Percentiles rank a stretch among this genome's conserved stretches.
Conservation (phyloP, 2,888 invertebrate species). For the Chymomyza amoena region DNA sequence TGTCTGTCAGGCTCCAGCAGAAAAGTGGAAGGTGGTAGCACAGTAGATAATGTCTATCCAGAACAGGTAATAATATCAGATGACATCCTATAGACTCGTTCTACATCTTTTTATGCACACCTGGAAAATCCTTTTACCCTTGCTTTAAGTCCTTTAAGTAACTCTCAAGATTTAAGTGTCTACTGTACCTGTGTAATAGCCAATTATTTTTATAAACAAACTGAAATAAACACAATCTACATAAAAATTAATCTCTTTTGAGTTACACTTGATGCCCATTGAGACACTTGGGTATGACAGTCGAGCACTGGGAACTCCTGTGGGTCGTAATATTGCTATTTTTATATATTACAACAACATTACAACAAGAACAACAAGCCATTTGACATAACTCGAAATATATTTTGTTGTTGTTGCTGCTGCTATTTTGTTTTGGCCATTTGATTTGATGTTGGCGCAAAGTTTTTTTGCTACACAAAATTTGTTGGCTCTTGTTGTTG, state of each 20-base stretch:
- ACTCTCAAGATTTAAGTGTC: neutral
- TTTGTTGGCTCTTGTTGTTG: constrained; percentile 41
- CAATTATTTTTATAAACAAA: neutral
- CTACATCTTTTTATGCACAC: too few species aligned
- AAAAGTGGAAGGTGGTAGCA: too few species aligned
- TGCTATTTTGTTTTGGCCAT: constrained; percentile 9
- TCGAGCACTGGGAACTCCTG: neutral
- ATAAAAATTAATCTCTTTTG: neutral
- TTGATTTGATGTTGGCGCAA: constrained; percentile 22
- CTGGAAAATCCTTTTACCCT: too few species aligned
- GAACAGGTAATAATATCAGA: too few species aligned
- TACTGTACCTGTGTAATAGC: neutral
- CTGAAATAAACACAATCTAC: neutral
- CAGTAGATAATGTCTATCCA: too few species aligned
- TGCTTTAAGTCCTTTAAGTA: too few species aligned
- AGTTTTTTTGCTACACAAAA: constrained; percentile 56
- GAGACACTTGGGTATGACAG: neutral
- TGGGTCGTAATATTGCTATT: constrained; percentile 2
- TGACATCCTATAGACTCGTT: too few species aligned
- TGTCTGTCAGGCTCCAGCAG: too few species aligned
- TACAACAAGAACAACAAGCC: neutral
- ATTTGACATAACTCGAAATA: neutral
- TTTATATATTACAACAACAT: constrained; percentile 37
- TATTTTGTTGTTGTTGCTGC: neutral
- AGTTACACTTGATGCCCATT: neutral